Evolutionary conservation across 2,113 vertebrate genomes (phyloP).

Genomic region (Protobothrops flavoviridis): DNA sequence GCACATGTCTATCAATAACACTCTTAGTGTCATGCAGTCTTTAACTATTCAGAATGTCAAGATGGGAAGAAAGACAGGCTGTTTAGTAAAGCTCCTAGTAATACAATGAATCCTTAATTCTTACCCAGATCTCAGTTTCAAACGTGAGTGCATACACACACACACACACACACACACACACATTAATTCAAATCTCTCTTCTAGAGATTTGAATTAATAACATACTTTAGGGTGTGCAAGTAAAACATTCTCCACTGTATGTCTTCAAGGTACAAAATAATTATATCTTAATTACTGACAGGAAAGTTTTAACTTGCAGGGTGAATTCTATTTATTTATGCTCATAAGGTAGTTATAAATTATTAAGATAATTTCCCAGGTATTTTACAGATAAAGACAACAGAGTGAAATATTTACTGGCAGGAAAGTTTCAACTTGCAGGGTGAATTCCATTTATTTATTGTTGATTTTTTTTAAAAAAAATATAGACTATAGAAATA

Average conservation of each 20-base stretch:
- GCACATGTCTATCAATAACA: conserved; percentile 16
- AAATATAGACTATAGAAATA: neutral
- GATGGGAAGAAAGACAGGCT: conserved; percentile 8
- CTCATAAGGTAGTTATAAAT: neutral
- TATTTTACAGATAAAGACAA: neutral
- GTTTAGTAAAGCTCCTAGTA: conserved; percentile 47
- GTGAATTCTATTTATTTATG: neutral
- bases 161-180: neutral
- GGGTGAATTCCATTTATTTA: neutral
- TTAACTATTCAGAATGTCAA: conserved; percentile 31
- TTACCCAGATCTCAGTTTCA: neutral
- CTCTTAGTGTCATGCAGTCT: conserved; percentile 10
- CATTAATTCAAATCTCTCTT: neutral
- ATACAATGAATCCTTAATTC: conserved; percentile 18
- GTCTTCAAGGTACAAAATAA: neutral
- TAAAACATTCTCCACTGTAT: neutral
- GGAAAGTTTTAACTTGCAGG: neutral
- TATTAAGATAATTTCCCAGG: neutral
- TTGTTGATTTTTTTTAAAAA: neutral
- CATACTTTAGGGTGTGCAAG: neutral
- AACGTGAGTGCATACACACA: neutral
- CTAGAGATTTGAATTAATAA: neutral
- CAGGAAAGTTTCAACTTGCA: neutral
- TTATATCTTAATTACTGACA: conserved; percentile 24
- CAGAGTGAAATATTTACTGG: neutral